Evolutionary conservation across 2,113 vertebrate species (phyloP), one percentile per base, ranked within the genome.

Genomic region (Phalacrocorax brasilianus): DNA sequence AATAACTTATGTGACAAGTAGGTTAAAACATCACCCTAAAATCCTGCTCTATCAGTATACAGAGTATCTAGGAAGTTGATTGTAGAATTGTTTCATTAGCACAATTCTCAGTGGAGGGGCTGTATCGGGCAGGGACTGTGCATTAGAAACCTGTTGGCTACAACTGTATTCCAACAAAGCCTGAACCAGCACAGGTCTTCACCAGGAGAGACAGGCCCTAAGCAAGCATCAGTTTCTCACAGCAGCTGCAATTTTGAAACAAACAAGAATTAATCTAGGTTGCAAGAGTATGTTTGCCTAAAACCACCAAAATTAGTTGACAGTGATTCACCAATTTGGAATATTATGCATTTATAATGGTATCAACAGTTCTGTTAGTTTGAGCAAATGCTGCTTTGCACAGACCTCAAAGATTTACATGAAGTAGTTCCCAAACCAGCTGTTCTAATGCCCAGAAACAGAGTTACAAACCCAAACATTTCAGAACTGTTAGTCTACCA

Each of bases 401-500:
- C 75, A 86, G 77, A 92, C 47, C 75, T 94, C 40, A 8, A 80
- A 74, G 50, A 92, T 30, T 74, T 67, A 66, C 86, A 86, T 6
- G 24, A 77, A 76, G n/a, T 33, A 62, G 53, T n/a, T 91, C 52
- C 56, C 71, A 88, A 87, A 93, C 21, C 83, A 91, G 67, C 26
- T 88, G 67, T 58, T 94, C 66, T 45, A 65, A 85, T 4, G 6
- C 55, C 92, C 83, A 66, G 56, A 95, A 91, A 20, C 50, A 74
- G 88, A 86, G 75, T 40, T 67, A 79, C 45, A 91, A 82, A 74
- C 91, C 52, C 95, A 88, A 97, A 75, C 88, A 42, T 88, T 71
- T 94, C 94, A 95, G 95, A 97, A 97, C 95, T 95, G 86, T 89
- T 92, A 56, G 67, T 73, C 72, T 84, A 96, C 65, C 81, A 79